A percentile compares a stretch with the other conserved stretches of the same genome.
These are phyloP conservation scores for Eristalis tenax DNA, from an alignment of 2,888 invertebrate species.

Conservation along the genomic window DNA sequence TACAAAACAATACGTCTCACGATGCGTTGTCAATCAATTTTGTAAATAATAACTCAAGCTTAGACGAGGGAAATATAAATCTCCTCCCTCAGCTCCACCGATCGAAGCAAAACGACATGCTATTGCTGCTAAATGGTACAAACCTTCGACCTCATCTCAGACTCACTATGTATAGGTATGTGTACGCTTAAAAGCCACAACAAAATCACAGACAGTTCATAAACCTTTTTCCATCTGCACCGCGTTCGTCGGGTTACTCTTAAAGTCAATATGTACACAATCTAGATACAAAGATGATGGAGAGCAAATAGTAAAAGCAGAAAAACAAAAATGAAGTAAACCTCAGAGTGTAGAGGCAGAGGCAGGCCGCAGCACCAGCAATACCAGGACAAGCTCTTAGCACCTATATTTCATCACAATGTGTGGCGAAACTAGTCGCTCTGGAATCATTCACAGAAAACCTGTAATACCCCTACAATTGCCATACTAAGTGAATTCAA, in stretches of 20 bases:
- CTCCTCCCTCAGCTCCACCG: not conserved
- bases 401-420: conserved; percentile 67
- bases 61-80: not conserved
- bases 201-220: conserved; percentile 65
- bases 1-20: conserved; percentile 41
- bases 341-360: not conserved
- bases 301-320: conserved; percentile 61
- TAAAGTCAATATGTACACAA: conserved; percentile 61
- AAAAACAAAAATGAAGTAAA: conserved; percentile 12
- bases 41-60: conserved; percentile 38
- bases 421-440: conserved; percentile 67
- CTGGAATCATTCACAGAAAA: conserved; percentile 68
- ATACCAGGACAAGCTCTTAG: conserved; percentile 65
- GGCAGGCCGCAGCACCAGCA: conserved; percentile 10
- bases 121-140: conserved; percentile 3
- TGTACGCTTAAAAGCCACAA: conserved; percentile 51
- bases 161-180: conserved; percentile 5
- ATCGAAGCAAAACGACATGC: not conserved
- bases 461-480: conserved; percentile 59
- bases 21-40: conserved; percentile 47
- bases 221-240: conserved; percentile 57
- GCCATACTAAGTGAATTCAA: conserved; percentile 58
- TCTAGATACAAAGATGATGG: conserved; percentile 63
- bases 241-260: not conserved
- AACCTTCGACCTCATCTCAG: conserved; percentile 60